These are phyloP conservation scores for Agrotis segetum DNA, from an alignment of 2,888 invertebrate species.

Conservation along the genomic window DNA sequence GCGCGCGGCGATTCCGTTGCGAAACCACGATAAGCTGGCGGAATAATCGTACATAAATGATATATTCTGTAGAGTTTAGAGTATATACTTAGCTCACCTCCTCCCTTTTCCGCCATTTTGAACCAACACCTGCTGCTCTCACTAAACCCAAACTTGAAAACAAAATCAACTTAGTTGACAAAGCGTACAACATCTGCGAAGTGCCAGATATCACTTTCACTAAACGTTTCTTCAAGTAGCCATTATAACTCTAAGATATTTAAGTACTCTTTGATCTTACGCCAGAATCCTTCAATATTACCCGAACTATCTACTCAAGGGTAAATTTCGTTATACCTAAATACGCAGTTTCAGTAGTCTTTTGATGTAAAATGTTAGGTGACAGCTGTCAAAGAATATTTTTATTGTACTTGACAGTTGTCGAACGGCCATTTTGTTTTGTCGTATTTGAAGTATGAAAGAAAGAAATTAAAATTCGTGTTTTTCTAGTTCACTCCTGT, in stretches of 20 bases:
- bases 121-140: not conserved
- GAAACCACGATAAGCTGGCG: no score
- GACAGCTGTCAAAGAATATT: conserved; percentile 13
- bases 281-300: conserved; percentile 34
- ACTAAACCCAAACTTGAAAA: not conserved
- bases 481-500: no score
- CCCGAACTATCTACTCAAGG: conserved; percentile 25
- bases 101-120: not conserved
- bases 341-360: conserved; percentile 7
- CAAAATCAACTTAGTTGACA: not conserved
- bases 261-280: conserved; percentile 42
- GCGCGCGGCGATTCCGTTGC: no score
- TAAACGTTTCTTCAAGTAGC: conserved; percentile 31
- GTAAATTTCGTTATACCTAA: conserved; percentile 13
- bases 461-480: no score
- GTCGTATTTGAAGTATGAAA: no score
- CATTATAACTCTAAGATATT: conserved; percentile 20
- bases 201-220: conserved; percentile 20
- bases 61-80: no score
- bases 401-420: conserved; percentile 2
- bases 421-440: not conserved
- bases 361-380: conserved; percentile 9
- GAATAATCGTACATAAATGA: no score
- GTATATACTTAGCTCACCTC: not conserved
- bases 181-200: not conserved